A percentile compares a stretch with the other conserved stretches of the same genome.
Evolutionary conservation across 2,888 invertebrate species (phyloP).

Genomic region (Deilephila elpenor): DNA sequence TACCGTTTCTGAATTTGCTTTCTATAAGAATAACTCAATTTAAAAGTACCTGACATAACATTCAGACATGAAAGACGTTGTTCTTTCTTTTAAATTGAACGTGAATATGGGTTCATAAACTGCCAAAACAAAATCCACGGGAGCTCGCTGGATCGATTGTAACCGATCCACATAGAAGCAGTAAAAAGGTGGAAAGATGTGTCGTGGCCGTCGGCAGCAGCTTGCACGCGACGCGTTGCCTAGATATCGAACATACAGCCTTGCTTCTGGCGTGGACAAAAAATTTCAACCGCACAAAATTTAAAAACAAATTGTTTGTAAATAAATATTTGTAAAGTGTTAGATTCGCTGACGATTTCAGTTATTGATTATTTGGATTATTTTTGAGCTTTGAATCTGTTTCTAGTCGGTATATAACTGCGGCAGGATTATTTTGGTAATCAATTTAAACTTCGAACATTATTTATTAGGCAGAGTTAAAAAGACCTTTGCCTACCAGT

Average conservation of each 20-base stretch:
- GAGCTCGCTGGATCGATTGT: conserved; percentile 60
- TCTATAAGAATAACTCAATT: too few relatives aligned
- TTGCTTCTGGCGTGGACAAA: conserved; percentile 30
- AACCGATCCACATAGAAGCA: conserved; percentile 55
- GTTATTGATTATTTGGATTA: too few relatives aligned
- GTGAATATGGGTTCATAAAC: not conserved
- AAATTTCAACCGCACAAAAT: not conserved
- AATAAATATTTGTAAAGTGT: not conserved
- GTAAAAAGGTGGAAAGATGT: conserved; percentile 75
- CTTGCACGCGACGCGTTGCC: conserved; percentile 77
- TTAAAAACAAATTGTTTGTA: not conserved
- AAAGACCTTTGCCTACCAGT: too few relatives aligned
- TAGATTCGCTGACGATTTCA: not conserved
- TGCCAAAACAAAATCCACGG: conserved; percentile 8
- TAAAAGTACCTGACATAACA: too few relatives aligned
- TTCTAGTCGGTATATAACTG: too few relatives aligned
- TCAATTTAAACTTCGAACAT: too few relatives aligned
- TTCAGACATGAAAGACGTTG: too few relatives aligned
- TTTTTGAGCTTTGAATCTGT: too few relatives aligned
- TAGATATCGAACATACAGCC: conserved; percentile 74
- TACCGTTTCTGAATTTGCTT: too few relatives aligned
- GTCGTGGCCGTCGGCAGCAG: conserved; percentile 46
- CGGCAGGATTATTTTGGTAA: too few relatives aligned
- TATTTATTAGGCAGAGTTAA: too few relatives aligned
- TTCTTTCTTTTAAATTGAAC: not conserved